These are phyloP conservation scores for Trachelus iudaicus DNA, from an alignment of 2,888 invertebrate species.

Conservation along the genomic window DNA sequence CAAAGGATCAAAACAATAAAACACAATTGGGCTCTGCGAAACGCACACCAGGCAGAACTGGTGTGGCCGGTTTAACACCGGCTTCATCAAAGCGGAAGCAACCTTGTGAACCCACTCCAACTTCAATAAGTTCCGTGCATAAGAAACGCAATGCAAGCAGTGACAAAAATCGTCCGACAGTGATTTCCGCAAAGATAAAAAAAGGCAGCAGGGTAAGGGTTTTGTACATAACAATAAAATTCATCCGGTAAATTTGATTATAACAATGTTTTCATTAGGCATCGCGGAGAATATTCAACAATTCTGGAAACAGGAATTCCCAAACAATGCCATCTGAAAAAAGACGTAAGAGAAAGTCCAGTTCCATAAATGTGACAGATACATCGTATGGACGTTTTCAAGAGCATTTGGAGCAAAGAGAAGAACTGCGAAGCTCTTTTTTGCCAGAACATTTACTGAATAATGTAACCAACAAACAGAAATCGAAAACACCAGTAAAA, in stretches of 20 bases:
- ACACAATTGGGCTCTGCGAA: slow-evolving; percentile 55
- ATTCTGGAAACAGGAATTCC: neutral
- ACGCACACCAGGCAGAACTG: slow-evolving; percentile 42
- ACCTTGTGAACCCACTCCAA: slow-evolving; percentile 47
- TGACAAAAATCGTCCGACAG: slow-evolving; percentile 37
- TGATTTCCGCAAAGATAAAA: slow-evolving; percentile 11
- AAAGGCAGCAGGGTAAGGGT: slow-evolving; percentile 9
- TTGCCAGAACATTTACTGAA: slow-evolving; percentile 56
- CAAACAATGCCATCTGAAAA: neutral
- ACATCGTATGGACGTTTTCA: slow-evolving; percentile 62
- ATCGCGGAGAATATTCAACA: slow-evolving; percentile 14
- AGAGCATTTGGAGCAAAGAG: slow-evolving; percentile 68
- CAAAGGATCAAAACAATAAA: slow-evolving; percentile 52
- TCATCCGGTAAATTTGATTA: neutral
- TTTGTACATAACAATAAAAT: neutral
- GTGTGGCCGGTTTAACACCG: slow-evolving; percentile 42
- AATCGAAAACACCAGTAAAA: slow-evolving; percentile 37
- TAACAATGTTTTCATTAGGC: slow-evolving; percentile 6
- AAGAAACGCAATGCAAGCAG: slow-evolving; percentile 43
- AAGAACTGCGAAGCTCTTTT: slow-evolving; percentile 70
- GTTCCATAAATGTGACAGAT: neutral
- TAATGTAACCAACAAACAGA: slow-evolving; percentile 46
- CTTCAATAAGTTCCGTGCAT: slow-evolving; percentile 36
- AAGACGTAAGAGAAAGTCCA: neutral
- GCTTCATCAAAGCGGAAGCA: slow-evolving; percentile 53